Percentiles rank a stretch among this genome's conserved stretches.
These are phyloP conservation scores for Salminus brasiliensis DNA, from an alignment of 2,113 vertebrate species.

Conservation along the genomic window DNA sequence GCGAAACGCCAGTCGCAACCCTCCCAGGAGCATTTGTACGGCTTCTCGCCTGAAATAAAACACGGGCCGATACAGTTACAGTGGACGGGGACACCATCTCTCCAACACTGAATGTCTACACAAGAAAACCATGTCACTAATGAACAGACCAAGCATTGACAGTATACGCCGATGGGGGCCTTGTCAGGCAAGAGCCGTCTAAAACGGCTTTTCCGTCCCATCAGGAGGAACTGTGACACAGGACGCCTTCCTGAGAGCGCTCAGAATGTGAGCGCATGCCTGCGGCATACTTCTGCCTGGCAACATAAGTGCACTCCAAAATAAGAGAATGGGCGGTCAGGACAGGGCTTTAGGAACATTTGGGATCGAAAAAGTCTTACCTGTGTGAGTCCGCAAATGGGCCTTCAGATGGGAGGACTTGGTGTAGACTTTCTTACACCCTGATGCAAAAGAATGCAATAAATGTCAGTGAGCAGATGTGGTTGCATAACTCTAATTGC, in stretches of 20 bases:
- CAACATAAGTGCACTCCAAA: slow-evolving; percentile 58
- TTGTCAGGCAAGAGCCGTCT: neutral
- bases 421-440: slow-evolving; percentile 97
- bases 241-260: slow-evolving; percentile 59
- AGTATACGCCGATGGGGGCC: neutral
- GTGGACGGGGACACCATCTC: neutral
- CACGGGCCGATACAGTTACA: slow-evolving; percentile 15
- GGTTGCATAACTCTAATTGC: slow-evolving; percentile 8
- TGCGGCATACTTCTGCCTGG: slow-evolving; percentile 63
- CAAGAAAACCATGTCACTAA: neutral
- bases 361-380: slow-evolving; percentile 75
- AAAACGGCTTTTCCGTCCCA: neutral
- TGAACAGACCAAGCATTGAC: neutral
- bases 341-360: slow-evolving; percentile 21
- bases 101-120: neutral
- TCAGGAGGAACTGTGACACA: slow-evolving; percentile 59
- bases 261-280: slow-evolving; percentile 62
- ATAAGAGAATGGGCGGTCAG: slow-evolving; percentile 38
- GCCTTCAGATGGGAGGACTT: slow-evolving; percentile 98
- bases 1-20: slow-evolving; percentile 97
- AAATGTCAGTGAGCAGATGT: slow-evolving; percentile 24
- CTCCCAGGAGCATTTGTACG: slow-evolving; percentile 96
- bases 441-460: slow-evolving; percentile 70
- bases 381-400: slow-evolving; percentile 95
- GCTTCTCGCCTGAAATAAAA: slow-evolving; percentile 88